phyloP scores from a whole-genome alignment of 1,140 invertebrate genomes.

The Hylaeus anthracinus region DNA sequence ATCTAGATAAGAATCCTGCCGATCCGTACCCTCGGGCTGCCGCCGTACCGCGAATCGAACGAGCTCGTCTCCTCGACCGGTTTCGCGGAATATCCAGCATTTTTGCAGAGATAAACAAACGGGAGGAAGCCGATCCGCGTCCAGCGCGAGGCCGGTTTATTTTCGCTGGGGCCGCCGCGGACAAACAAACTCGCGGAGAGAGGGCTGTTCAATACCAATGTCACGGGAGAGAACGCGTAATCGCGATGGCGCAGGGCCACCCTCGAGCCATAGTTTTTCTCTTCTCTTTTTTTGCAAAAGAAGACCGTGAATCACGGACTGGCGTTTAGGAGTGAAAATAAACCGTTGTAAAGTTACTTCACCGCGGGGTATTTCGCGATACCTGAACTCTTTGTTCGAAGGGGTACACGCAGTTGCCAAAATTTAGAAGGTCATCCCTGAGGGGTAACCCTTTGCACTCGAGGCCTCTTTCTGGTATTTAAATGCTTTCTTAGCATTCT shows the following conservation, averaged over 20 bases:
- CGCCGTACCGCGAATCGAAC: not conserved
- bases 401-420: too few species aligned
- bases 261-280: not conserved
- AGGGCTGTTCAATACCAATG: slow-evolving; percentile 30
- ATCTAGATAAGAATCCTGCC: too few species aligned
- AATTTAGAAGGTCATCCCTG: too few species aligned
- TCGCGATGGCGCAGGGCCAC: too few species aligned
- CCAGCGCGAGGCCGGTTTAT: slow-evolving; percentile 8
- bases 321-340: not conserved
- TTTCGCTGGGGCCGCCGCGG: not conserved
- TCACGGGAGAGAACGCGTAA: not conserved
- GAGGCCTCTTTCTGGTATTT: too few species aligned
- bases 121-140: not conserved
- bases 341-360: slow-evolving; percentile 3
- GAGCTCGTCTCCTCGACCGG: not conserved
- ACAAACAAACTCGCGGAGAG: slow-evolving; percentile 3
- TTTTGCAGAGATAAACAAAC: slow-evolving; percentile 13
- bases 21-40: too few species aligned
- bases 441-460: too few species aligned
- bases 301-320: not conserved
- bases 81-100: not conserved
- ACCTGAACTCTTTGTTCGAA: not conserved
- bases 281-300: not conserved
- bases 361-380: not conserved
- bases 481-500: too few species aligned